Base-by-base conservation (phyloP, 2,797 vertebrate genomes). In the Caiman crocodilus region DNA sequence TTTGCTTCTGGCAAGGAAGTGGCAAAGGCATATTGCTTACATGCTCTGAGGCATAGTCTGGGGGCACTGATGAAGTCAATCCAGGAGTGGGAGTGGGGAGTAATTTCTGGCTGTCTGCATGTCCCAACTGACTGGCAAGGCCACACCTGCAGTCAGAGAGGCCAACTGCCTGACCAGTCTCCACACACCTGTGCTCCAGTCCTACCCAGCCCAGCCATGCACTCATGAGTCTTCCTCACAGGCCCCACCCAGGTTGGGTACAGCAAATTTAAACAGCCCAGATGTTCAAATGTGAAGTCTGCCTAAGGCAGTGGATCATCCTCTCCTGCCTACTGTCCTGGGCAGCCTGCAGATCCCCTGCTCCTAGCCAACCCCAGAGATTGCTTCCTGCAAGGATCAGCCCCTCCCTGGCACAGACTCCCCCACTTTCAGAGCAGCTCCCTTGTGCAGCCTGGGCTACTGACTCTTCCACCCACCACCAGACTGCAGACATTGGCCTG, bases 401-500 rank as follows among this genome's bases (percentile, higher is more conserved):
- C 32, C 42, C 5, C 56, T 42, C 30, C 15, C 15, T 30, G 18
- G 15, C 30, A 10, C 25, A 4, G 7, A 17, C 15, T 28, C 12
- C 56, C 30, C 28, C 17, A 26, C 61, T 30, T 88, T 57, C 67
- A 50, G 42, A 50, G 42, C 42, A 86, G 25, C 30, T 82, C 28
- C 42, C n/a, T 82, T 7, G 2, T 79, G 5, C 25, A 85, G 12
- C 61, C 21, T 25, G 56, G 26, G 23, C 2, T 80, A 32, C 84
- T 65, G 18, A 15, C 59, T 88, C n/a, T 87, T 82, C 7, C 42
- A 63, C 17, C 73, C n/a, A 55, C 11, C 55, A 84, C 20, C 96
- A 99, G 99, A 99, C 98, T 1, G 99, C 99, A 12, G 99, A 99
- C n/a, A 98, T 99, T 2, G 99, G 99, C 55, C 98, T 99, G 97